A percentile compares a stretch with the other conserved stretches of the same genome.
Evolutionary conservation across 2,888 invertebrate genomes (phyloP).

Genomic region (Rhogogaster chlorosoma): DNA sequence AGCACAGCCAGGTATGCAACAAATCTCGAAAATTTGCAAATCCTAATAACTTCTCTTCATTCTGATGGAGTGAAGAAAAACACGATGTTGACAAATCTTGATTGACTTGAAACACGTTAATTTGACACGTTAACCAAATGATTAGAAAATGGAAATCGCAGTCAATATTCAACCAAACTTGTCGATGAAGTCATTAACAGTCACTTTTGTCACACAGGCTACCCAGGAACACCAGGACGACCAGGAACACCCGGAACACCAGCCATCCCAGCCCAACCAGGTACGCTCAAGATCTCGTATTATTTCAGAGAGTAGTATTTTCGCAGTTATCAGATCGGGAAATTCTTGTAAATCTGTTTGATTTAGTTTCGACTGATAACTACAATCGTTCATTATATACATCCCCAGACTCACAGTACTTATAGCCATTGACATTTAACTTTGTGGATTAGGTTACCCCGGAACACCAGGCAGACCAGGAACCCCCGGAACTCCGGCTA

Average conservation of each 20-base stretch:
- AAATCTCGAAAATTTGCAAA: constrained; percentile 58
- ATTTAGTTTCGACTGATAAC: too few species aligned
- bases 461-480: constrained; percentile 69
- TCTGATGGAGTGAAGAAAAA: background rate
- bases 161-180: background rate
- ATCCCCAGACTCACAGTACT: too few species aligned
- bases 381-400: too few species aligned
- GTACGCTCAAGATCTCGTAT: too few species aligned
- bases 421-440: too few species aligned
- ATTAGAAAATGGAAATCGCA: background rate
- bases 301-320: too few species aligned
- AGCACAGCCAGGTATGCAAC: constrained; percentile 56
- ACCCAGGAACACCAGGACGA: constrained; percentile 63
- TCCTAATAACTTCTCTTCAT: background rate
- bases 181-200: background rate
- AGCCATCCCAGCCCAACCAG: constrained; percentile 67
- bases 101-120: background rate
- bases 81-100: background rate
- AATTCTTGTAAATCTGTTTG: too few species aligned
- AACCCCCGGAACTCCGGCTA: constrained; percentile 57
- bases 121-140: background rate
- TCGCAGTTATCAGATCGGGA: too few species aligned
- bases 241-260: constrained; percentile 65
- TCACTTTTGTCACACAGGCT: constrained; percentile 39
- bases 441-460: constrained; percentile 63